Base-by-base conservation (phyloP, 2,113 vertebrate species). In the Epinephelus fuscoguttatus region DNA sequence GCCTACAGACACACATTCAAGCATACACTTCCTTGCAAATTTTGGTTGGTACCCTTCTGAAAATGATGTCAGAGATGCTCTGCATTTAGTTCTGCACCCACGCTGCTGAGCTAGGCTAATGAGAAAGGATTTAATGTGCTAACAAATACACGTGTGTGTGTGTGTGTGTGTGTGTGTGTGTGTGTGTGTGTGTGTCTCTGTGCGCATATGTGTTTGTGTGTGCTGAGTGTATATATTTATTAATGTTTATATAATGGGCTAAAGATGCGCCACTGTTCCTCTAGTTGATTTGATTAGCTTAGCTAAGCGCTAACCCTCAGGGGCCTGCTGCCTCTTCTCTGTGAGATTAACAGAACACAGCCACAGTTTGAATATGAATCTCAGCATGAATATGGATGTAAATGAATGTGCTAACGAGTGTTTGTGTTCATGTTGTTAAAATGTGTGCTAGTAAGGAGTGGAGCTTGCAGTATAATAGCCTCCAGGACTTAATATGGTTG, bases 231-330 rank as follows among this genome's bases (percentile, higher is more conserved):
- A 76, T 88, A 70, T 76, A 76, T 87, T 75, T 92, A 75, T 80
- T 82, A 89, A 87, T 86, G 84, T 89, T 88, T 81, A 89, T 87
- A 89, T 91, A 93, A 89, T 85, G 63, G 88, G 84, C 80, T 88
- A 90, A 92, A 93, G 85, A 87, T 87, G 55, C 25, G 45, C 80
- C 70, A 70, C 55, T 89, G 75, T 81, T 62, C 75, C 62, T 84
- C 66, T 64, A 59, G 88, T 89, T 86, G 86, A 91, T 91, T 92
- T 92, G 93, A 93, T 94, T 94, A 92, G 84, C 88, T 91, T 93
- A 93, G 94, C 89, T 90, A 92, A 92, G 87, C 83, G 71, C 88
- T 89, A 91, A 90, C 88, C 92, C 93, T 88, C 83, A 49, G 90
- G 93, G 92, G 71, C 81, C 67, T 30, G 80, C 84, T 84, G 88